phyloP scores from a whole-genome alignment of 2,888 invertebrate species.

The Eupithecia tripunctaria region DNA sequence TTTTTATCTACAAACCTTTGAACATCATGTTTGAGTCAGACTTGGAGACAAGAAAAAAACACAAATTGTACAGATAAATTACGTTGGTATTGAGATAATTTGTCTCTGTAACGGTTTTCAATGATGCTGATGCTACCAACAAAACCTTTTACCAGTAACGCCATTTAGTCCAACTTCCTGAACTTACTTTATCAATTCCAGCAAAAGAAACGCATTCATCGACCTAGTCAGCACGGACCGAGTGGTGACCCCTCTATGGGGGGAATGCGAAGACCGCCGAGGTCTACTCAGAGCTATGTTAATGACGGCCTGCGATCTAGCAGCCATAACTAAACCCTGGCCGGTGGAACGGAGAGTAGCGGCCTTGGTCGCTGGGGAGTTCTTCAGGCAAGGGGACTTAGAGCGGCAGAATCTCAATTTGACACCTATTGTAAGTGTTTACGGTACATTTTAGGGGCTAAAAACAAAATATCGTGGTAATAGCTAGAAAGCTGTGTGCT shows the following conservation, averaged over 20 bases:
- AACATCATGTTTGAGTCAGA: too few relatives aligned
- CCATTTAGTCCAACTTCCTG: not conserved
- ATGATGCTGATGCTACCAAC: not conserved
- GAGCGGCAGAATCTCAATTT: conserved; percentile 95
- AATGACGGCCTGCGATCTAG: conserved; percentile 97
- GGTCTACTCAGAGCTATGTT: conserved; percentile 94
- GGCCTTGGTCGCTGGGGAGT: conserved; percentile 95
- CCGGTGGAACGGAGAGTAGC: conserved; percentile 96
- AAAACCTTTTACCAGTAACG: not conserved
- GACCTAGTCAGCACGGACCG: conserved; percentile 84
- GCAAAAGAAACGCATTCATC: conserved; percentile 95
- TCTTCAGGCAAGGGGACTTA: conserved; percentile 96
- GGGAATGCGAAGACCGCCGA: conserved; percentile 89
- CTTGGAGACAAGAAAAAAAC: too few relatives aligned
- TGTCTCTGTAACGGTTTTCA: too few relatives aligned
- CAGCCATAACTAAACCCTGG: conserved; percentile 98
- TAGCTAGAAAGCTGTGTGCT: too few relatives aligned
- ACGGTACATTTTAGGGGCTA: not conserved
- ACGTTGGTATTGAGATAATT: too few relatives aligned
- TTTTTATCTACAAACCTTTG: too few relatives aligned
- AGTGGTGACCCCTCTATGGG: conserved; percentile 14
- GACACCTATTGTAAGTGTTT: conserved; percentile 91
- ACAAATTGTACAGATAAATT: too few relatives aligned
- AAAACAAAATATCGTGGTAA: not conserved
- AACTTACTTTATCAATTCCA: conserved; percentile 60